Percentiles rank a stretch among this genome's conserved stretches.
Evolutionary conservation across 2,888 invertebrate species (phyloP).

Genomic region (Erebia palarica): DNA sequence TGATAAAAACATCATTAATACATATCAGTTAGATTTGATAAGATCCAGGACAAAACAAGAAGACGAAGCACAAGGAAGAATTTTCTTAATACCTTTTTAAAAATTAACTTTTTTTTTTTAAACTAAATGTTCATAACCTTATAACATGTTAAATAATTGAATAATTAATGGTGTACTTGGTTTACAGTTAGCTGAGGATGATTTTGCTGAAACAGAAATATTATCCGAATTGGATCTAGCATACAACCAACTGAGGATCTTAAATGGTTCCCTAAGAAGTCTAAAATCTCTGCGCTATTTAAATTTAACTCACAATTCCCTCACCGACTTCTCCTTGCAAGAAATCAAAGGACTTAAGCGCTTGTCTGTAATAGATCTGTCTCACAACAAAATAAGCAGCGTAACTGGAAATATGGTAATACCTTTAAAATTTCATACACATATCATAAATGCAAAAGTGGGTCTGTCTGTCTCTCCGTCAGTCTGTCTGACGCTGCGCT

Average conservation of each 20-base stretch:
- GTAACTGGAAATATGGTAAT: constrained; percentile 85
- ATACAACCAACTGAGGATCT: constrained; percentile 86
- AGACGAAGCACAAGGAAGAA: too few species aligned
- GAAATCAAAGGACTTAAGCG: constrained; percentile 89
- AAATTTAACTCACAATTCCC: constrained; percentile 89
- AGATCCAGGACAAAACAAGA: too few species aligned
- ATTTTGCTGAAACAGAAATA: constrained; percentile 87
- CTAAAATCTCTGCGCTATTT: constrained; percentile 85
- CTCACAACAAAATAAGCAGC: constrained; percentile 87
- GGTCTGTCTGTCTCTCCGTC: too few species aligned
- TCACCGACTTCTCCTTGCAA: constrained; percentile 90
- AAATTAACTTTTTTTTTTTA: too few species aligned
- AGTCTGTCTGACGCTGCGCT: too few species aligned
- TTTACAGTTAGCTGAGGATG: constrained; percentile 86
- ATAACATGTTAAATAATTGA: too few species aligned
- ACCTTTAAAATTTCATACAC: constrained; percentile 26
- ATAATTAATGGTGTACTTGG: too few species aligned
- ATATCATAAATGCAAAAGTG: too few species aligned
- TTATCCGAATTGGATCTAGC: constrained; percentile 88
- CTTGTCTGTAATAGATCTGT: constrained; percentile 88
- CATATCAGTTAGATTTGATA: too few species aligned
- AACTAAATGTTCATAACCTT: too few species aligned
- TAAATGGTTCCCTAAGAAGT: constrained; percentile 88
- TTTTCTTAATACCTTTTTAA: too few species aligned
- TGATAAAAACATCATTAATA: too few species aligned